Percentiles rank a stretch among this genome's conserved stretches.
Evolutionary conservation across 2,888 invertebrate genomes (phyloP).

Genomic region (Calephelis perditalis): DNA sequence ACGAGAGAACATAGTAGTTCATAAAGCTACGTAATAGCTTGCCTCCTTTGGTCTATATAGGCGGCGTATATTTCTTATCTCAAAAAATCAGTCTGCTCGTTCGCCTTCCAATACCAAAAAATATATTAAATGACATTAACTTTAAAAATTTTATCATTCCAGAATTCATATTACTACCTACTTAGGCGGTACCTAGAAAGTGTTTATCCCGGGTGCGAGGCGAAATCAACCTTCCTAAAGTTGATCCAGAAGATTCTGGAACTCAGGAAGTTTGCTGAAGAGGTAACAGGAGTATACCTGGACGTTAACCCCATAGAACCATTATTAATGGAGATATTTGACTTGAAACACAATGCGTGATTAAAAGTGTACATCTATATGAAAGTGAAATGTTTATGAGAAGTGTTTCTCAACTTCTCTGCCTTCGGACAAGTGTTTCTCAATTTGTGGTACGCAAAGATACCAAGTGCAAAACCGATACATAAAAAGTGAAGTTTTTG

Average conservation of each 20-base stretch:
- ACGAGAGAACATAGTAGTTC: no score
- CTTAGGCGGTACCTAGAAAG: conserved; percentile 90
- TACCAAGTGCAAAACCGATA: no score
- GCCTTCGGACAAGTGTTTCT: no score
- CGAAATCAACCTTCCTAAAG: conserved; percentile 90
- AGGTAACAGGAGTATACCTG: conserved; percentile 93
- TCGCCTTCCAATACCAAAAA: no score
- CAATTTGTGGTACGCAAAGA: no score
- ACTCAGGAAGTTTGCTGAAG: conserved; percentile 91
- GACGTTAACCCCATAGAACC: conserved; percentile 98
- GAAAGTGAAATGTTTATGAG: conserved; percentile 3
- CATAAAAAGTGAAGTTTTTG: no score
- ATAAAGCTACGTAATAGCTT: no score
- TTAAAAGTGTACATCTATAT: conserved; percentile 25
- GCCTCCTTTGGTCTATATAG: no score
- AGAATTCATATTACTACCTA: conserved; percentile 94
- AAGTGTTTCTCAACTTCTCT: not conserved
- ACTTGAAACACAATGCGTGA: conserved; percentile 84
- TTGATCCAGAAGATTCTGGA: conserved; percentile 95
- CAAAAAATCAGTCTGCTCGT: no score
- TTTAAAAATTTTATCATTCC: conserved; percentile 23
- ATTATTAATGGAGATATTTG: conserved; percentile 95
- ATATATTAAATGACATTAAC: no score
- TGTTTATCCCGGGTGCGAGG: conserved; percentile 90
- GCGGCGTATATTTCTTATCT: no score